Evolutionary conservation across 1,140 invertebrate species (phyloP), one percentile per base, ranked within the genome.

Genomic region (Drosophila sechellia): DNA sequence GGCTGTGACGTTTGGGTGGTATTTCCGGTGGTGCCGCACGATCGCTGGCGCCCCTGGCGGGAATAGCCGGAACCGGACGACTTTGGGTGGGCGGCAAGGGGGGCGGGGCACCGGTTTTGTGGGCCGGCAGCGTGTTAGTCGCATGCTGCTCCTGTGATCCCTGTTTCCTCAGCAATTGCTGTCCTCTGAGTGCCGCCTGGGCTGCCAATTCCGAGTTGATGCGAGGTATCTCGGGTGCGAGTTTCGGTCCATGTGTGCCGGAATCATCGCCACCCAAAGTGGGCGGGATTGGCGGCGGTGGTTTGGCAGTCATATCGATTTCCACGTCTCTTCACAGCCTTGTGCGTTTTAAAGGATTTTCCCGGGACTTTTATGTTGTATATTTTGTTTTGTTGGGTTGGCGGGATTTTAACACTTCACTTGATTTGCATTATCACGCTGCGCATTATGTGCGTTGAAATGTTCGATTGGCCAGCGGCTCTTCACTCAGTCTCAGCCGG

Each of bases 1-100:
- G 57, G 35, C 91, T 92, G 15, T 91, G 81, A 0, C 92, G 87
- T 49, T 92, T 92, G 5, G 92, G 92, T 12, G 92, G 92, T 59
- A 92, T 92, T 58, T 92, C 92, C 0, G 92, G 92, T 20, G 92
- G 90, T 12, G 81, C 81, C 0, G 79, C 46, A 4, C 90, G 76
- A 22, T 90, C 90, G 45, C 77, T 77, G 55, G 90, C 65, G 5
- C 90, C 86, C 20, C 92, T 77, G 12, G 91, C 90, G n/a, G 92
- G 92, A 40, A 92, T 91, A 4, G 90, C 91, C 6, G 92, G 92
- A 46, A 92, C 91, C 27, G 90, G 90, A 0, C 91, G 87, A 42
- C 74, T 83, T 46, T 83, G 83, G 22, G 81, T 74, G 11, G 85
- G 90, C 12, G 90, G 87, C 59, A 91, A 37, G 11, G 90, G 90